Base-by-base conservation (phyloP, 2,888 invertebrate genomes). In the Epirrita christyi region DNA sequence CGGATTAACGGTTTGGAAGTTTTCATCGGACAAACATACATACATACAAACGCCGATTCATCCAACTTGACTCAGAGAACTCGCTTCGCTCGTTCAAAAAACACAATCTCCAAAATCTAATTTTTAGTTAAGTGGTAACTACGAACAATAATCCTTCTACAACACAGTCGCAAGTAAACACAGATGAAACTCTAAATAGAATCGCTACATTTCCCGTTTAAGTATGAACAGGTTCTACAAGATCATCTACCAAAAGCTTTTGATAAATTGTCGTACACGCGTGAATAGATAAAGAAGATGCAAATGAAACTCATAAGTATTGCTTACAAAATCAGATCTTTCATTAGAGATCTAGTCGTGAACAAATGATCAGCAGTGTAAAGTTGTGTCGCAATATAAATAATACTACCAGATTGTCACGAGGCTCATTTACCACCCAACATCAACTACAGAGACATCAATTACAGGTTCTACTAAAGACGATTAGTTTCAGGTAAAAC, bases 321-420 rank as follows among this genome's bases (percentile, higher is more conserved):
- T 68, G 65, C 67, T 66, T 70, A 71, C 63, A 73, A 75, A 78
- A 83, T 81, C 75, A 76, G 81, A 83, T 85, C 72, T 82, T 73
- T 73, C 71, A 80, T 64, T 64, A 61, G 52, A 76, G 72, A 80
- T 76, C 75, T 71, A 68, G 71, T 72, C 74, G 76, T 81, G 73
- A 81, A 85, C 81, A 83, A 84, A 83, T 84, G 77, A 70, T 73
- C 75, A 78, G 78, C 76, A 77, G 77, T 79, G 73, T 57, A 62
- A 46, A 45, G 49, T 51, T 60, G 53, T 65, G 64, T 60, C 51
- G 59, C 56, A 59, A 58, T 63, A 59, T 57, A 57, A 64, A 64
- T 62, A 62, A 62, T 55, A 58, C 71, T 74, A 73, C 66, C 67
- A 73, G 64, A 70, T 43, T 51, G 43, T 55, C 51, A 59, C 6